phyloP scores from a whole-genome alignment of 2,888 invertebrate genomes.

The Hyalella azteca region DNA sequence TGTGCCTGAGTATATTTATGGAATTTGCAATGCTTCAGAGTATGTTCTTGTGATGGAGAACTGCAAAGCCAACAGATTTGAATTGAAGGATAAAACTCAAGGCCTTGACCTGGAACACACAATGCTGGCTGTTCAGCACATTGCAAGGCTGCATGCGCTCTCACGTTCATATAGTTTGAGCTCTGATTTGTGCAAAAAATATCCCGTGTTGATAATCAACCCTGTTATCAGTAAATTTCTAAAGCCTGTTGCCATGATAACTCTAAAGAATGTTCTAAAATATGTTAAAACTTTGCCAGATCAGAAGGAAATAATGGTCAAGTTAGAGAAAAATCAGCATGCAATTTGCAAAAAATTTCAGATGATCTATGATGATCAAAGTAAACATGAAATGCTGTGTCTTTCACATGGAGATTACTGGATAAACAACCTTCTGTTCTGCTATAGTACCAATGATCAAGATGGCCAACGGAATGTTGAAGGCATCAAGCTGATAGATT shows the following conservation, averaged over 20 bases:
- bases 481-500: constrained; percentile 53
- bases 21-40: constrained; percentile 52
- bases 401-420: constrained; percentile 58
- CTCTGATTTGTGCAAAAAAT: constrained; percentile 46
- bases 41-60: constrained; percentile 57
- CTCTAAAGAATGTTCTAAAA: constrained; percentile 46
- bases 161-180: constrained; percentile 53
- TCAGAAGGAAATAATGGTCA: constrained; percentile 51
- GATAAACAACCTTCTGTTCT: constrained; percentile 54
- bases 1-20: constrained; percentile 52
- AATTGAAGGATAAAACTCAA: constrained; percentile 50
- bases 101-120: constrained; percentile 50
- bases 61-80: constrained; percentile 49
- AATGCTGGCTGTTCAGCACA: constrained; percentile 48
- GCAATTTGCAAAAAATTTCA: constrained; percentile 51
- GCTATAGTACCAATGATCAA: neutral
- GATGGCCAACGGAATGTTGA: constrained; percentile 39
- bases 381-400: constrained; percentile 46
- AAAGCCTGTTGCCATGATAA: constrained; percentile 47
- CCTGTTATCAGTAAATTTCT: constrained; percentile 46
- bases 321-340: constrained; percentile 48
- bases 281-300: constrained; percentile 50
- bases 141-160: constrained; percentile 54
- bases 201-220: constrained; percentile 45
- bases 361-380: constrained; percentile 51